Evolutionary conservation across 2,797 vertebrate species (phyloP).

Genomic region (Petrocephalus schoutedeni): DNA sequence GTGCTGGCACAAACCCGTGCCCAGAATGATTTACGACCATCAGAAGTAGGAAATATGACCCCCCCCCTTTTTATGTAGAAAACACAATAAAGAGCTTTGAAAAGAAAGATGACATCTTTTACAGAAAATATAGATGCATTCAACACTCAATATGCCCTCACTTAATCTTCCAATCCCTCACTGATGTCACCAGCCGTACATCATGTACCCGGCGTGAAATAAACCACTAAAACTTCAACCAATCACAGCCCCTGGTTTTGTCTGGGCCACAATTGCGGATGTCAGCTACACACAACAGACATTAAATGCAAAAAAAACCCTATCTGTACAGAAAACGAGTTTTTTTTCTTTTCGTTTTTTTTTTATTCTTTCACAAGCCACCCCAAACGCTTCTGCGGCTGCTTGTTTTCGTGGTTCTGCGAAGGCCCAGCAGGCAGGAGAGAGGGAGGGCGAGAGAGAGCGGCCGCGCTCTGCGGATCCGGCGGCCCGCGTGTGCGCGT

Average conservation of each 20-base stretch:
- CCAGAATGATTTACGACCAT: neutral
- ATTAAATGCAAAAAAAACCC: neutral
- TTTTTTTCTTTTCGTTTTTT: neutral
- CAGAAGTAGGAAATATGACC: neutral
- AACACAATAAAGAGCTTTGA: slow-evolving; percentile 14
- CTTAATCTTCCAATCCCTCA: slow-evolving; percentile 17
- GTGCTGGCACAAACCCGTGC: neutral
- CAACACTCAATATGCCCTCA: neutral
- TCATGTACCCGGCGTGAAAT: slow-evolving; percentile 10
- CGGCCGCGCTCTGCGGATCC: neutral
- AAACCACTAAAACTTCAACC: slow-evolving; percentile 9
- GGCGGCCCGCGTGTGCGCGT: neutral
- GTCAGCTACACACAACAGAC: slow-evolving; percentile 2
- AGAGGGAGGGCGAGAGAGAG: neutral
- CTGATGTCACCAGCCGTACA: slow-evolving; percentile 9
- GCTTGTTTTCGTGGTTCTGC: neutral
- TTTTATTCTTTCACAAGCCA: neutral
- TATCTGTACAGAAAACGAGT: neutral
- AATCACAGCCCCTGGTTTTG: neutral
- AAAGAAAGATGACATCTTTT: slow-evolving; percentile 12
- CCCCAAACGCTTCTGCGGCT: neutral
- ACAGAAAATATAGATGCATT: slow-evolving; percentile 5
- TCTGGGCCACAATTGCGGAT: neutral
- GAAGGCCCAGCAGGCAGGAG: neutral
- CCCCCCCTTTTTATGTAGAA: slow-evolving; percentile 8